Evolutionary conservation across 2,888 invertebrate genomes (phyloP), one percentile per base, ranked within the genome.

Genomic region (Bombylius major): DNA sequence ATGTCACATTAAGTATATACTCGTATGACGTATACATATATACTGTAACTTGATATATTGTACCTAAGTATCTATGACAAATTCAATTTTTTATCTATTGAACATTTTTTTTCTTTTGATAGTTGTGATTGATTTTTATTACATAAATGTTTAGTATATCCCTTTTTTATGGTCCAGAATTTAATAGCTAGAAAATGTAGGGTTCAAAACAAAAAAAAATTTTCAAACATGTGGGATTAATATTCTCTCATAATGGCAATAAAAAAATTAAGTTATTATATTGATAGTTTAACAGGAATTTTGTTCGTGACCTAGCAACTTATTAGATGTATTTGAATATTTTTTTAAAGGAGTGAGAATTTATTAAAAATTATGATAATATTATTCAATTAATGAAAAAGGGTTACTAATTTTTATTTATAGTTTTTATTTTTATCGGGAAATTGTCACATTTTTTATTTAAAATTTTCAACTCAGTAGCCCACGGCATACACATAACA

Each of bases 1-100:
- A 64, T 69, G 64, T 67, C 39, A 42, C 6, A 42, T 42, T 42
- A 42, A 5, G 39, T 42, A 42, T 42, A 42, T 42, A 42, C 39
- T 11, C 11, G 11, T 42, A 11, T 9, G 9, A 39, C 7, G 39
- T 9, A 39, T 39, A 11, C 11, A 39, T 39, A 11, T 5, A 11
- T 42, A 42, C 11, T 42, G 39, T 42, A 42, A 8, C 11, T 42
- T 11, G 8, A 11, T 8, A 42, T 36, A 7, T 11, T 11, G 11
- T 2, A 11, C 23, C 23, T 11, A 11, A 42, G 39, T 42, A 42
- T 42, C 39, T 42, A 42, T 42, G 39, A 42, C 39, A 11, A 42
- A 42, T 42, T 42, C 8, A 4, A 42, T 42, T 42, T 42, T 42
- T 42, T 42, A 42, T 42, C 39, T 42, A 42, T 7, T 23, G 23